A percentile compares a stretch with the other conserved stretches of the same genome.
Conservation (phyloP, 1,140 invertebrate species). For the Trachymyrmex septentrionalis region DNA sequence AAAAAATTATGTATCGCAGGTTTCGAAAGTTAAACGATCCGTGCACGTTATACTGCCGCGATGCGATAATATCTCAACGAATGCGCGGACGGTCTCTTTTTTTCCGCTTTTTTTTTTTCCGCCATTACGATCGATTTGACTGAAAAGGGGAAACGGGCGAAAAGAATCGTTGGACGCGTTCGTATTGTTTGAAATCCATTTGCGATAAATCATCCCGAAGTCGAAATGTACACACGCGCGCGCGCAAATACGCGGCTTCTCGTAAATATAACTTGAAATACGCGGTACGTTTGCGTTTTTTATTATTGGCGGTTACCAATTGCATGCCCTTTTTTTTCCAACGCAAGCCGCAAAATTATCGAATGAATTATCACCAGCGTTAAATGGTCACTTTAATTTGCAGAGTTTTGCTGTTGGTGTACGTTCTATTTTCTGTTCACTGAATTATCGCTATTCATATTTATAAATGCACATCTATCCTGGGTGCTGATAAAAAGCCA, state of each 20-base stretch:
- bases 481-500: not conserved
- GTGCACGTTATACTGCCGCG: not conserved
- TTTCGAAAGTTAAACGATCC: constrained; percentile 31
- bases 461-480: not conserved
- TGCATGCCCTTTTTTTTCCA: not conserved
- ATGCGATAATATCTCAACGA: constrained; percentile 32
- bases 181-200: constrained; percentile 39
- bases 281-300: not conserved
- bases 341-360: not conserved
- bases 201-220: constrained; percentile 32
- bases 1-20: constrained; percentile 12
- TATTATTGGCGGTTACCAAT: not conserved
- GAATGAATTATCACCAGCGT: not conserved
- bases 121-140: constrained; percentile 18
- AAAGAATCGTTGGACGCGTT: constrained; percentile 12
- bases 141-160: constrained; percentile 9
- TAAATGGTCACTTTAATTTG: constrained; percentile 1
- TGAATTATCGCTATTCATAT: not conserved
- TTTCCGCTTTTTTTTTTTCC: not conserved
- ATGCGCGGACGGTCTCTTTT: not conserved
- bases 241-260: not conserved
- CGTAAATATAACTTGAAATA: constrained; percentile 14
- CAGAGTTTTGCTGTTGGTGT: not conserved
- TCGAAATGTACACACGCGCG: not conserved
- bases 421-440: not conserved